Conservation (phyloP, 2,113 vertebrate genomes). For the Lanius collurio region DNA sequence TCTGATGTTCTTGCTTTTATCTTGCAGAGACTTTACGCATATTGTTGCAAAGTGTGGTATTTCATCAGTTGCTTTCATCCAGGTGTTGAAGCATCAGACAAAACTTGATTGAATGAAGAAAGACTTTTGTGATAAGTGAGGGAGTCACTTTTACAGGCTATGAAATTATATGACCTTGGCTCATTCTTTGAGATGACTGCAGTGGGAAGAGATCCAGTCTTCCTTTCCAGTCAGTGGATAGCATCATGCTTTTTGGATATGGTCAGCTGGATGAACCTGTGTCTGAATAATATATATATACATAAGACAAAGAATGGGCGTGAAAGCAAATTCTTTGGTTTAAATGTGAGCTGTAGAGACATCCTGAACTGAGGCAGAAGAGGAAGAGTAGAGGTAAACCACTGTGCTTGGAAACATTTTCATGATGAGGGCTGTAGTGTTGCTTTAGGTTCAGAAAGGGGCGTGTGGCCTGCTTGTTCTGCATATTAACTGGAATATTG, state of each 20-base stretch:
- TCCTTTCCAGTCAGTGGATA: neutral
- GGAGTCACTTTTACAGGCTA: neutral
- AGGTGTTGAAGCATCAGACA: neutral
- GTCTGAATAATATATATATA: neutral
- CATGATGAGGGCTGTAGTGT: rapidly evolving
- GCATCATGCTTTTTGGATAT: neutral
- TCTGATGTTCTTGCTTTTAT: neutral
- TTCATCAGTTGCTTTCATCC: neutral
- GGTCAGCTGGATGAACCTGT: neutral
- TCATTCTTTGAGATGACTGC: neutral
- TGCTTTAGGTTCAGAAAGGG: neutral
- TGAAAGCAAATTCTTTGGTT: neutral
- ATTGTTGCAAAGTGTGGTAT: neutral
- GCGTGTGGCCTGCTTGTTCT: neutral
- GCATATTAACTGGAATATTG: neutral
- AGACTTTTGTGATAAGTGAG: neutral
- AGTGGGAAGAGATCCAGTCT: neutral
- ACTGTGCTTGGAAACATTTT: rapidly evolving
- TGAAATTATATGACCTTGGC: neutral
- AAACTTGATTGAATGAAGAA: neutral
- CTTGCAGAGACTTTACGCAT: neutral
- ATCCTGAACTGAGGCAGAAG: neutral
- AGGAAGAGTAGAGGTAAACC: neutral
- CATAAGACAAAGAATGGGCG: neutral
- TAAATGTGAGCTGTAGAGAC: neutral